phyloP scores from a whole-genome alignment of 2,113 vertebrate genomes.

The Odocoileus virginianus region DNA sequence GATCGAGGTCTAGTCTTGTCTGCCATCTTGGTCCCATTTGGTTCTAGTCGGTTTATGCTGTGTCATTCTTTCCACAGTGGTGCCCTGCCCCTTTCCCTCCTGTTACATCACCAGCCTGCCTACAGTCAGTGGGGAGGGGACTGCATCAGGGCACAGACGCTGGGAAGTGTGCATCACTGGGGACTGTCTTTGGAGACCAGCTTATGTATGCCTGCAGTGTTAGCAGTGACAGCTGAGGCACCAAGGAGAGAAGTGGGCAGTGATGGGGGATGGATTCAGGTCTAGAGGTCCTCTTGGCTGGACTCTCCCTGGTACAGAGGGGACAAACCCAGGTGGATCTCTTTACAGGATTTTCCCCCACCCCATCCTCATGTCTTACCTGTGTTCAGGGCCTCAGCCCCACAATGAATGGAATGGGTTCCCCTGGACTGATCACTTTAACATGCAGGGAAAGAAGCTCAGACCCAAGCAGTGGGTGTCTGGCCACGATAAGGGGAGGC shows the following conservation, averaged over 20 bases:
- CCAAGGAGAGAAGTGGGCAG: background rate
- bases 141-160: fast-evolving
- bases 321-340: background rate
- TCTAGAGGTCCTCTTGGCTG: background rate
- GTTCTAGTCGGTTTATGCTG: background rate
- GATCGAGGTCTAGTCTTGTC: background rate
- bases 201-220: background rate
- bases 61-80: background rate
- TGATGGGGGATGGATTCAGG: background rate
- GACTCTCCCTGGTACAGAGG: background rate
- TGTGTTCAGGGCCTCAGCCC: background rate
- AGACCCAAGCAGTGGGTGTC: fast-evolving
- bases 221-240: background rate
- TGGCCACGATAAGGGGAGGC: background rate
- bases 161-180: background rate
- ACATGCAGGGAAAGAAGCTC: background rate
- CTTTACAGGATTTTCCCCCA: background rate
- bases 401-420: background rate
- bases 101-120: background rate
- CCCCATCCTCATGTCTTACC: background rate
- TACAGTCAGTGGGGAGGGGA: background rate
- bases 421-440: background rate
- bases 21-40: background rate
- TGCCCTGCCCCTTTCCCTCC: background rate
- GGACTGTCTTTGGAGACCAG: background rate